These are phyloP conservation scores for Drosophila elegans DNA, from an alignment of 1,140 invertebrate species.

Conservation along the genomic window DNA sequence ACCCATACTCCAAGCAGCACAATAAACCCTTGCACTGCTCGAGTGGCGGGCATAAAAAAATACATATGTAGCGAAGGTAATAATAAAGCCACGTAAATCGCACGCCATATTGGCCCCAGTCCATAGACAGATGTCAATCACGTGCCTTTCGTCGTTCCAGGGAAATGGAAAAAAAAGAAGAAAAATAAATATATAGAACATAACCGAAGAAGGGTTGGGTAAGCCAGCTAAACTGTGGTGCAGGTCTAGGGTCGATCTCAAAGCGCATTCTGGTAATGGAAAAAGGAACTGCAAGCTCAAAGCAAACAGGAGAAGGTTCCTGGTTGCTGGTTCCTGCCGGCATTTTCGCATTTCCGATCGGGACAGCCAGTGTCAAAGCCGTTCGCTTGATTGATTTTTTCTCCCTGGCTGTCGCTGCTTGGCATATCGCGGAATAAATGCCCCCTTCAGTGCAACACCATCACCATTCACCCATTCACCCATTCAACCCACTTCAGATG, in stretches of 20 bases:
- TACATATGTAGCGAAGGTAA: constrained; percentile 29
- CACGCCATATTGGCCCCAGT: constrained; percentile 55
- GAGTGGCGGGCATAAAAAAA: constrained; percentile 21
- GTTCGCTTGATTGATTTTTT: constrained; percentile 71
- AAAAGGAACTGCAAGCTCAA: constrained; percentile 41
- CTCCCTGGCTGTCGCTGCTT: constrained; percentile 20
- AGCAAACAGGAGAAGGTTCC: constrained; percentile 29
- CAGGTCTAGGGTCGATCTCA: constrained; percentile 20
- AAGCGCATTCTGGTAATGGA: constrained; percentile 42
- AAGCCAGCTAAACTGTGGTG: constrained; percentile 24
- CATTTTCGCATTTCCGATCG: constrained; percentile 39
- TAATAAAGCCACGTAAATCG: constrained; percentile 60
- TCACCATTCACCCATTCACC: background rate
- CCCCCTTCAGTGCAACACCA: background rate
- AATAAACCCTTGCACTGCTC: constrained; percentile 19
- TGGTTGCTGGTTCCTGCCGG: constrained; percentile 12
- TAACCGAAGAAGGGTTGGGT: constrained; percentile 5
- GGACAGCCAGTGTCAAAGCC: constrained; percentile 39
- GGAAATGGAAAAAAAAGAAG: constrained; percentile 12
- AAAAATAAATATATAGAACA: constrained; percentile 14
- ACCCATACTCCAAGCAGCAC: background rate
- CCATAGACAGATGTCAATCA: constrained; percentile 75
- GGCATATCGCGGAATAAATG: constrained; percentile 55
- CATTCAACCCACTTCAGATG: constrained; percentile 42
- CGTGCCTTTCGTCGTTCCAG: constrained; percentile 19